Evolutionary conservation across 2,113 vertebrate species (phyloP), one percentile per base, ranked within the genome.

Genomic region (Hydrolagus affinis): DNA sequence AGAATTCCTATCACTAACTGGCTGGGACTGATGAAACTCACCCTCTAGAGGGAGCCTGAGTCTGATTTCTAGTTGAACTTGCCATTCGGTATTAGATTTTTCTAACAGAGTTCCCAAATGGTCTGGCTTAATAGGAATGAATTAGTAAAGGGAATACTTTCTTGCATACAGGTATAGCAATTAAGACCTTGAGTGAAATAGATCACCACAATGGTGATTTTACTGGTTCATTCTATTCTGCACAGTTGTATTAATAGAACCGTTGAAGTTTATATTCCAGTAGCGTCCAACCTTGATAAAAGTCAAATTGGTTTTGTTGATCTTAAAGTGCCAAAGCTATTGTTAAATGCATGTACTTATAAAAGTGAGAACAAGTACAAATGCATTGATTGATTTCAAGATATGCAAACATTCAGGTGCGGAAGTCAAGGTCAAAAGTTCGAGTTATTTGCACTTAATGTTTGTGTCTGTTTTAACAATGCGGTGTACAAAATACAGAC

Each of bases 121-220:
- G 23, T 78, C 25, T 78, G 44, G 57, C 11, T 14, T n/a, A 62
- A 78, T 23, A 78, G 76, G 11, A 78, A 78, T 78, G 57, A 78
- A 62, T 78, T 78, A 78, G 11, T 25, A 25, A 25, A 78, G 57
- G 3, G 57, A 78, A 78, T 62, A 6, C 57, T 76, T 56, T 12
- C 76, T 62, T 78, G 25, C 76, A 17, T 78, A 62, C 59, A 11
- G 0, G n/a, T 23, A 44, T 62, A 60, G 76, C 76, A 78, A 78
- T 78, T 78, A 78, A 78, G 76, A 11, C 57, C 62, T 62, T n/a
- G 8, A 60, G 59, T 78, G 76, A 4, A 78, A 62, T 78, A 78
- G 76, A 78, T 78, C 76, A 15, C 62, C 25, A 62, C 23, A 77
- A 78, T 78, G 76, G 57, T 78, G 76, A 78, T 78, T 78, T 62